Percentiles rank a stretch among this genome's conserved stretches.
These are phyloP conservation scores for Muntiacus reevesi DNA, from an alignment of 2,113 vertebrate species.

Conservation along the genomic window DNA sequence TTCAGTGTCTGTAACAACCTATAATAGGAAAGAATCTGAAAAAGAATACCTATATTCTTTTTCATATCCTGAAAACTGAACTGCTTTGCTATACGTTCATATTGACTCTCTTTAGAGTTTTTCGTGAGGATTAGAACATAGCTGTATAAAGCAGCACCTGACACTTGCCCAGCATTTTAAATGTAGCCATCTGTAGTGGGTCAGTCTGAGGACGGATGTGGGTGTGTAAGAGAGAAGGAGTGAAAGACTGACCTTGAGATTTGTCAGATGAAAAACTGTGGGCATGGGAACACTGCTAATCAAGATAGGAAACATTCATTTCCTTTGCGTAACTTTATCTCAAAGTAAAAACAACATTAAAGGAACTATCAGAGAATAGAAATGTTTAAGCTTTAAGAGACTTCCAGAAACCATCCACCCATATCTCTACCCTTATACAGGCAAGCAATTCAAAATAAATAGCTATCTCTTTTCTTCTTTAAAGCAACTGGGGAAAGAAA, in stretches of 20 bases:
- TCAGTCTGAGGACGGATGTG: neutral
- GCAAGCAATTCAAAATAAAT: constrained; percentile 34
- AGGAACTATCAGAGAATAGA: neutral
- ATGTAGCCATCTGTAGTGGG: neutral
- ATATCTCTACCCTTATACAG: neutral
- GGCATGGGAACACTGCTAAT: neutral
- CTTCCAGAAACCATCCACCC: neutral
- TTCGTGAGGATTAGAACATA: neutral
- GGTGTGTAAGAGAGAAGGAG: neutral
- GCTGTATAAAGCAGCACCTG: neutral
- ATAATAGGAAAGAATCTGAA: neutral
- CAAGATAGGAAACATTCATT: neutral
- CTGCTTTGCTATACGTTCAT: neutral
- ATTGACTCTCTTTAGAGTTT: neutral
- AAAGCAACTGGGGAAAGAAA: neutral
- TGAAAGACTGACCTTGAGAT: neutral
- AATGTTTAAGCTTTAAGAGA: neutral
- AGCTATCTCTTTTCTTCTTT: neutral
- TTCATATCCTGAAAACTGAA: neutral
- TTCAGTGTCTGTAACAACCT: neutral
- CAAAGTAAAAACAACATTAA: constrained; percentile 6
- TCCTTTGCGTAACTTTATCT: neutral
- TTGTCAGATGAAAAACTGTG: neutral
- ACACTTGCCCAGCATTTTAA: neutral
- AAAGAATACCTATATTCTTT: neutral